Evolutionary conservation across 2,888 invertebrate species (phyloP).

Genomic region (Tuta absoluta): DNA sequence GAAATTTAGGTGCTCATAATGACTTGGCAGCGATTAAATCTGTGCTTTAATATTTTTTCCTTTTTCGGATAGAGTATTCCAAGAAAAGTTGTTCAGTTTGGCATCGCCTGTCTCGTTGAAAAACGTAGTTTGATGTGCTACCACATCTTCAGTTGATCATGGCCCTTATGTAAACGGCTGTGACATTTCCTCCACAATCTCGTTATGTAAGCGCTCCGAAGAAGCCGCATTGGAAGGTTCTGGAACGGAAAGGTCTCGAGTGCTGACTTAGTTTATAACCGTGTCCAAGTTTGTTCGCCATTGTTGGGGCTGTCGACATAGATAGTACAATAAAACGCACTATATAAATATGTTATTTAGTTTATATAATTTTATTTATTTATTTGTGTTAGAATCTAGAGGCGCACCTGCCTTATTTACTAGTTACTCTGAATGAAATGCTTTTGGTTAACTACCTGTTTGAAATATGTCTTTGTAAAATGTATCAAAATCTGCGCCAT

Average conservation of each 20-base stretch:
- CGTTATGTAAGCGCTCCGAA: neutral
- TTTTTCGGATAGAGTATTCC: too few relatives aligned
- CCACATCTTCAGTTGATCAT: neutral
- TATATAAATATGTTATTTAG: neutral
- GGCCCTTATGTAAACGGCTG: constrained; percentile 5
- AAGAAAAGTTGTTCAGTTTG: too few relatives aligned
- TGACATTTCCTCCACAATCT: constrained; percentile 1
- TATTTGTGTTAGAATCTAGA: neutral
- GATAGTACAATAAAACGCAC: neutral
- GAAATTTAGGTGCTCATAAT: too few relatives aligned
- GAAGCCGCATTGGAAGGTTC: neutral
- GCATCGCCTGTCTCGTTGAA: too few relatives aligned
- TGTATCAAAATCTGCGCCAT: too few relatives aligned
- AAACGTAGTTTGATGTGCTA: too few relatives aligned
- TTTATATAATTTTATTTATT: neutral
- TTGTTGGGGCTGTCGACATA: neutral
- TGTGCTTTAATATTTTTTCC: too few relatives aligned
- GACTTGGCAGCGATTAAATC: too few relatives aligned
- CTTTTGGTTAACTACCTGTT: too few relatives aligned
- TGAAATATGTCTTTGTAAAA: too few relatives aligned
- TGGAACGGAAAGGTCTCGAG: neutral
- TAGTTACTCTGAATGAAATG: too few relatives aligned
- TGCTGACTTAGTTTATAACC: too few relatives aligned
- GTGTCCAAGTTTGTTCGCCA: neutral
- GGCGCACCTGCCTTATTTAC: neutral